Base-by-base conservation (phyloP, 2,113 vertebrate species). In the Vulpes vulpes region DNA sequence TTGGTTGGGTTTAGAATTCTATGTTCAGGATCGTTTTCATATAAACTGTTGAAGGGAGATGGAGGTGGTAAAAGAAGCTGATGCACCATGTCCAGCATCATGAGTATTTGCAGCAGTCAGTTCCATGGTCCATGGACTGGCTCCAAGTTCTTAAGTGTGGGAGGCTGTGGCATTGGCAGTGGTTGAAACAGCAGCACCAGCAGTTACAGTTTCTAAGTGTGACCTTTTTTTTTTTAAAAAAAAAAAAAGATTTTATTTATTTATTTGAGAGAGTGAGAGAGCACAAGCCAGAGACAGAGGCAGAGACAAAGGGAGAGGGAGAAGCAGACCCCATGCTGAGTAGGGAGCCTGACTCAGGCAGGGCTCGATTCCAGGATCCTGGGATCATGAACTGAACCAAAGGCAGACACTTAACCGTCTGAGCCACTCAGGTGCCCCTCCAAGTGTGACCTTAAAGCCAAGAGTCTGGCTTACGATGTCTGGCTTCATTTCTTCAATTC, bases 1-100 rank as follows among this genome's bases (percentile, higher is more conserved):
- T 81, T 94, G 83, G 51, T 38, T 73, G 43, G 57, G 65, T 89
- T 89, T 64, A 64, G 78, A 81, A 59, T 89, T 80, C 76, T 53
- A 71, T 38, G 11, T 23, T 71, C 84, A 43, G 86, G 65, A 20
- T 82, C 57, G 9, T 49, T 90, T 83, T 84, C 79, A 76, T 0
- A 25, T n/a, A 27, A 90, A 57, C n/a, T 27, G 55, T 65, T 57
- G 20, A 76, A 74, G 15, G 57, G 14, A 57, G 11, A 83, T 25
- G 84, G 76, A 62, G 79, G 65, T 32, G 38, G n/a, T 32, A 8
- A 43, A 43, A 43, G 87, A 76, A 49, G 55, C 78, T 64, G 57
- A 82, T 5, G 14, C n/a, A 3, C 9, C 11, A 14, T 27, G n/a
- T 38, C 7, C 22, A 23, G n/a, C 51, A 65, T 32, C n/a, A 20